Evolutionary conservation across 2,888 invertebrate species (phyloP).

Genomic region (Micoletzkya japonica): DNA sequence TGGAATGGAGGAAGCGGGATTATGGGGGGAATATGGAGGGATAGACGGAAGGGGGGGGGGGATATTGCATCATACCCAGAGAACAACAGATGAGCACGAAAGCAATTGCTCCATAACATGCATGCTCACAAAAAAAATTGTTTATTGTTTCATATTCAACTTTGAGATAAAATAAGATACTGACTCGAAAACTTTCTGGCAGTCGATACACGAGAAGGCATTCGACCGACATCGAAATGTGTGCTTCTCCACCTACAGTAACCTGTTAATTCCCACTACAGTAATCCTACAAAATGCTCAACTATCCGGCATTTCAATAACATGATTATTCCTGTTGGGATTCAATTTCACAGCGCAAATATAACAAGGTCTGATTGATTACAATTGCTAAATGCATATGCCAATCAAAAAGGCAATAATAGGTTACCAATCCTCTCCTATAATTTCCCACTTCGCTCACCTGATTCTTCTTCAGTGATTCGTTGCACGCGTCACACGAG

Average conservation of each 20-base stretch:
- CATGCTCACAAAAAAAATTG: constrained; percentile 3
- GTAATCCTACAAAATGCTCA: too few species aligned
- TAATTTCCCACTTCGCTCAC: too few species aligned
- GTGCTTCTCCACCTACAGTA: constrained; percentile 55
- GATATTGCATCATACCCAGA: not conserved
- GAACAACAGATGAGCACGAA: not conserved
- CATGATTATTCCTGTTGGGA: too few species aligned
- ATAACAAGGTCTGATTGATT: too few species aligned
- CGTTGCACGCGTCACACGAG: constrained; percentile 87
- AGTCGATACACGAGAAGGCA: constrained; percentile 87
- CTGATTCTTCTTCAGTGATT: constrained; percentile 84
- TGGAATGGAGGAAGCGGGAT: constrained; percentile 88
- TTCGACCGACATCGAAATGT: constrained; percentile 71
- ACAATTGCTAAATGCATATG: too few species aligned
- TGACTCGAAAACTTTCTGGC: constrained; percentile 79
- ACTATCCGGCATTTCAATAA: too few species aligned
- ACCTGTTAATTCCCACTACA: too few species aligned
- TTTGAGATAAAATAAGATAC: not conserved
- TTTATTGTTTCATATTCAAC: not conserved
- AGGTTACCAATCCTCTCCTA: too few species aligned
- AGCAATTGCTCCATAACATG: not conserved
- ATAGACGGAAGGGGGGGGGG: too few species aligned
- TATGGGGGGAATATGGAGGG: constrained; percentile 72
- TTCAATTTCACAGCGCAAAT: too few species aligned
- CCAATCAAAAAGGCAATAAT: too few species aligned